Evolutionary conservation across 2,888 invertebrate genomes (phyloP).

Genomic region (Heliconius charithonia): DNA sequence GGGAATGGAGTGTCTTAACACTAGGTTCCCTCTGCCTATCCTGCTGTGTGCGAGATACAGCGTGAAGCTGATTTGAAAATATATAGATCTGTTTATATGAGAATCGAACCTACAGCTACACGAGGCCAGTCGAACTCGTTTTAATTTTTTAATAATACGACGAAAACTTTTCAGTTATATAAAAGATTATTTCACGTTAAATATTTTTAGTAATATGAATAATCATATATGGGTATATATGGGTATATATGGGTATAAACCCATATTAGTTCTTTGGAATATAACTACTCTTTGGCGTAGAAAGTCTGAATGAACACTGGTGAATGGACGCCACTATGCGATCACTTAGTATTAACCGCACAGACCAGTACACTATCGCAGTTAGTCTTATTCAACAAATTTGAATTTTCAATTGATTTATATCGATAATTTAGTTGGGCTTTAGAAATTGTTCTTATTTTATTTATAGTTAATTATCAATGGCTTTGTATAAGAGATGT

Average conservation of each 20-base stretch:
- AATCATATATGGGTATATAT: too few relatives aligned
- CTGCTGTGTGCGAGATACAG: too few relatives aligned
- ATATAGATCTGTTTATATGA: neutral
- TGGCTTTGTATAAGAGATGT: neutral
- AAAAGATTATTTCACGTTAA: too few relatives aligned
- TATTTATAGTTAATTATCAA: neutral
- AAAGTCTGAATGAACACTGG: conserved; percentile 77
- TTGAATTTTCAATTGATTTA: conserved; percentile 6
- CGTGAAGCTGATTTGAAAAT: too few relatives aligned
- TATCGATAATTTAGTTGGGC: conserved; percentile 1
- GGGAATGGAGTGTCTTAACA: too few relatives aligned
- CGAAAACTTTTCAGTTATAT: too few relatives aligned
- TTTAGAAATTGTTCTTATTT: neutral
- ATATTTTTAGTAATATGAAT: neutral
- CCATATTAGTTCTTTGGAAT: neutral
- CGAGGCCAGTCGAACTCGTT: neutral
- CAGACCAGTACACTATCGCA: conserved; percentile 62
- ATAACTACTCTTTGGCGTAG: conserved; percentile 64
- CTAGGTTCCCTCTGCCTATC: too few relatives aligned
- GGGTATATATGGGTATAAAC: too few relatives aligned
- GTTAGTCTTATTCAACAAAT: conserved; percentile 48
- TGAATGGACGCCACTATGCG: conserved; percentile 67
- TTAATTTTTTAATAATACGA: neutral
- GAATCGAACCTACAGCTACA: neutral
- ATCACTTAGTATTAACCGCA: conserved; percentile 49